Base-by-base conservation (phyloP, 2,888 invertebrate species). In the Noctua pronuba region DNA sequence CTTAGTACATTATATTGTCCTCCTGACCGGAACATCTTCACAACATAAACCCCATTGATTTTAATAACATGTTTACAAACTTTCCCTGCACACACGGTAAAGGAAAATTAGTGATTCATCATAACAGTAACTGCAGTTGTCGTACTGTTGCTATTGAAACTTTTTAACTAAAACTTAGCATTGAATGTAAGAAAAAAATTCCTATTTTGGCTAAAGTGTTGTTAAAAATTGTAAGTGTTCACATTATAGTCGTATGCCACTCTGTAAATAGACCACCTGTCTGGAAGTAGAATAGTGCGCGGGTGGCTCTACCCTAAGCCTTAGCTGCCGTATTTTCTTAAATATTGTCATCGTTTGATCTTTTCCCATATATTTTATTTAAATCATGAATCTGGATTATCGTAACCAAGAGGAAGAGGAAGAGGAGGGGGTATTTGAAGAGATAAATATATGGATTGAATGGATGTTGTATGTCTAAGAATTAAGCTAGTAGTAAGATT, bases 101-200 rank as follows among this genome's bases (percentile, higher is more conserved):
- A 58, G 55, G 10, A 35, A 60, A 74, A 38, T 35, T 11, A 10
- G 44, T 35, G 5, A 62, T 60, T n/a, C 44, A 49, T 52, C 38
- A 60, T 5, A 76, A 64, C 16, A 28, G 16, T 5, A 76, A 64
- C 16, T 35, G 16, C 18, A 35, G 44, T 49, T 16, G 24, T n/a
- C 4, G 24, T 28, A 31, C 21, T 79, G 41, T 73, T 46, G 64
- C 10, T 58, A 28, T 35, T 46, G 5, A 21, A 18, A 18, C 21
- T 69, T 8, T 46, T 38, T 10, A 73, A 28, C 46, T 55, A 35
- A 74, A 62, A 52, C 44, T 41, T 62, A 49, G 35, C 62, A 64
- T 35, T 44, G 46, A 28, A 75, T 52, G 2, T 52, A 52, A 10
- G 52, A 11, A 4, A 41, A 41, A 18, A 49, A 18, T 10, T 4